Evolutionary conservation across 37 sponge, comb jelly and placozoan species (phyloP).

Genomic region (Ephydatia muelleri): DNA sequence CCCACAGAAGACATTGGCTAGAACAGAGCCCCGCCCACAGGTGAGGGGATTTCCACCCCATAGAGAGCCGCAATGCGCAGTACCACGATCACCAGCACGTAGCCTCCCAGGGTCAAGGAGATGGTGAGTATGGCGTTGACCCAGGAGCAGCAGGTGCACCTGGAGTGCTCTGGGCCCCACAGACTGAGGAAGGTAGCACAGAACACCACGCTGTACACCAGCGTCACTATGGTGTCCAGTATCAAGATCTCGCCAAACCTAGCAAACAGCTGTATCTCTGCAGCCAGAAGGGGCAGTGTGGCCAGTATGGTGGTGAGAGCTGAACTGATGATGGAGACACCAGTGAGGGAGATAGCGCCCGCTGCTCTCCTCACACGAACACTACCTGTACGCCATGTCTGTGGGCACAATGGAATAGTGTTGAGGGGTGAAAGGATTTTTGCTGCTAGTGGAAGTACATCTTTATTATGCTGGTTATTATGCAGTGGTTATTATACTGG

Average conservation of each 20-base stretch:
- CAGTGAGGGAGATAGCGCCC: conserved; percentile 71
- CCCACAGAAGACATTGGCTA: too few relatives aligned
- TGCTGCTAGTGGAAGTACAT: too few relatives aligned
- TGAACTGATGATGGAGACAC: conserved; percentile 85
- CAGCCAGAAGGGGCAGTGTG: conserved; percentile 67
- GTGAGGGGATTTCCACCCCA: conserved; percentile 9
- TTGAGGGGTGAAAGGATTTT: too few relatives aligned
- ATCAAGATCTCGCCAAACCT: conserved; percentile 81
- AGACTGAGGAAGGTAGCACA: conserved; percentile 43
- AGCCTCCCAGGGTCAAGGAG: background rate
- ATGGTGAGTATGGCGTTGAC: conserved; percentile 26
- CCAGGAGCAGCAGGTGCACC: background rate
- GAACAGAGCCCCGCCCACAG: conserved; percentile 17
- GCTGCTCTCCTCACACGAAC: conserved; percentile 43
- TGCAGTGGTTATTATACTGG: too few relatives aligned
- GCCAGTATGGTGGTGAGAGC: conserved; percentile 85
- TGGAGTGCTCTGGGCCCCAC: conserved; percentile 15
- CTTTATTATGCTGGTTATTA: too few relatives aligned
- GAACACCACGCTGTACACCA: conserved; percentile 66
- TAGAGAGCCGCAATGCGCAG: background rate
- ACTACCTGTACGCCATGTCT: too few relatives aligned
- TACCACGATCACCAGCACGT: background rate
- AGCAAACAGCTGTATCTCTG: conserved; percentile 70
- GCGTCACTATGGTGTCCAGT: conserved; percentile 63
- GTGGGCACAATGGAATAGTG: too few relatives aligned